These are phyloP conservation scores for Eubasilissa regina DNA, from an alignment of 1,140 invertebrate species.

Conservation along the genomic window DNA sequence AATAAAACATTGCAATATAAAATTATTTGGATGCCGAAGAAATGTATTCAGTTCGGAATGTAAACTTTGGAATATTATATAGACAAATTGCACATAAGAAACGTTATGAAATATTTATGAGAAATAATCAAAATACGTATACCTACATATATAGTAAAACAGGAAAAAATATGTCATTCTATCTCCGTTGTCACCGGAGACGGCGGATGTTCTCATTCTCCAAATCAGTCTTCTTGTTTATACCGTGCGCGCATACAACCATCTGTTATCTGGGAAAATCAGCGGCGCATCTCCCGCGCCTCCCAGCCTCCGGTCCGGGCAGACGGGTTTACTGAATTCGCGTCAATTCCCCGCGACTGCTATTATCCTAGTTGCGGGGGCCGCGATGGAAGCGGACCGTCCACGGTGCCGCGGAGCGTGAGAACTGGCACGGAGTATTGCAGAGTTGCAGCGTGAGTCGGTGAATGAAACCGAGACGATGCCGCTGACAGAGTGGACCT, in stretches of 20 bases:
- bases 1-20: too few species aligned
- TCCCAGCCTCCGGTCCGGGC: background rate
- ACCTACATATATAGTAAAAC: too few species aligned
- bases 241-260: slow-evolving; percentile 23
- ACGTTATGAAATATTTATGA: too few species aligned
- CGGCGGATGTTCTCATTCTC: slow-evolving; percentile 51
- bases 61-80: too few species aligned
- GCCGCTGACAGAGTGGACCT: too few species aligned
- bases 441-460: background rate
- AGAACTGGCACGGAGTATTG: slow-evolving; percentile 5
- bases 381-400: background rate
- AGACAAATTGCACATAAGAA: too few species aligned
- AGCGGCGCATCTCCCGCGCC: background rate
- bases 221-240: slow-evolving; percentile 59
- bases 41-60: too few species aligned
- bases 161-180: too few species aligned
- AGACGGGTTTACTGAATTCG: slow-evolving; percentile 8
- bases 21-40: too few species aligned
- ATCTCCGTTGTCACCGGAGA: background rate
- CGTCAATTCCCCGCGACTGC: background rate
- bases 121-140: too few species aligned
- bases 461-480: background rate
- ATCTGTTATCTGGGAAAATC: slow-evolving; percentile 40
- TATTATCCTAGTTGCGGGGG: background rate
- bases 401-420: background rate